These are phyloP conservation scores for Sminthurides aquaticus DNA, from an alignment of 2,888 invertebrate genomes.

Conservation along the genomic window DNA sequence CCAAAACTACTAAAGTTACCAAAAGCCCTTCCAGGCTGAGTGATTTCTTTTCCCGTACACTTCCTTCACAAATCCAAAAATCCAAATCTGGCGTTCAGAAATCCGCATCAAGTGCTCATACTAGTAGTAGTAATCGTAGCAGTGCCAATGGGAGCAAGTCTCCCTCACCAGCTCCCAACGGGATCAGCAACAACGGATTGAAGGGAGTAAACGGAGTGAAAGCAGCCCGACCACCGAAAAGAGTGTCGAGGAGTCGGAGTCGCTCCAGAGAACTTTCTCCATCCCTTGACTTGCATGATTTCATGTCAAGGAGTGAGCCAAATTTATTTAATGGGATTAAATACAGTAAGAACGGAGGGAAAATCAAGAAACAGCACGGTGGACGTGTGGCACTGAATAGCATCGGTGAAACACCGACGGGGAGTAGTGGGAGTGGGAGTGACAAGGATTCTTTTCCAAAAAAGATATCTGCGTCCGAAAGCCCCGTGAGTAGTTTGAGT, in stretches of 20 bases:
- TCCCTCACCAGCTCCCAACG: slow-evolving; percentile 1
- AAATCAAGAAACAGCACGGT: slow-evolving; percentile 20
- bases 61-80: slow-evolving; percentile 16
- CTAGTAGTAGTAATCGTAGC: not conserved
- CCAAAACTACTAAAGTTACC: slow-evolving; percentile 4
- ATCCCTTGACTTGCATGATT: slow-evolving; percentile 13
- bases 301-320: slow-evolving; percentile 17
- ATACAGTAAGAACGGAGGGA: slow-evolving; percentile 18
- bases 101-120: slow-evolving; percentile 1
- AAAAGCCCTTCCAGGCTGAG: slow-evolving; percentile 57
- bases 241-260: not conserved
- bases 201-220: not conserved
- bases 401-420: slow-evolving; percentile 23
- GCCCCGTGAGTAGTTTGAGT: slow-evolving; percentile 26
- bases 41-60: slow-evolving; percentile 46
- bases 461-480: slow-evolving; percentile 22
- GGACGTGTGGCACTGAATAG: slow-evolving; percentile 20
- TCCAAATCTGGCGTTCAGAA: slow-evolving; percentile 7
- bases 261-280: slow-evolving; percentile 12
- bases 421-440: slow-evolving; percentile 19
- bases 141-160: slow-evolving; percentile 5
- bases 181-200: not conserved
- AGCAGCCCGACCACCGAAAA: not conserved
- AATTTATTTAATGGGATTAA: slow-evolving; percentile 16
- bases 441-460: slow-evolving; percentile 16